Evolutionary conservation across 2,797 vertebrate genomes (phyloP).

Genomic region (Alosa sapidissima): DNA sequence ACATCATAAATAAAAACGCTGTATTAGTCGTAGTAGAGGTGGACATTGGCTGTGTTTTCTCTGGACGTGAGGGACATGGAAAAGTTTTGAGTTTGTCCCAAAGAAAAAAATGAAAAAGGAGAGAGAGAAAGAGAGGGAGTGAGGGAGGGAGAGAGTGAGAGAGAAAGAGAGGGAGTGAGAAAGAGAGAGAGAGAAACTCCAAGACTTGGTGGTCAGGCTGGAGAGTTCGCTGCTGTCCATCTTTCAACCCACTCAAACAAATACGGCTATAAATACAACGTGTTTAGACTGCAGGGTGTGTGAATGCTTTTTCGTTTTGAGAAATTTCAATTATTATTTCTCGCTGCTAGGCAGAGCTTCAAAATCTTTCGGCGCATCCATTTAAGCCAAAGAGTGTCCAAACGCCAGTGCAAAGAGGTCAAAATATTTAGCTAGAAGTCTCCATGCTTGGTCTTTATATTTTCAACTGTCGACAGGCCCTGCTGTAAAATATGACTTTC

Average conservation of each 20-base stretch:
- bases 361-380: neutral
- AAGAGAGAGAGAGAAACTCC: constrained; percentile 1
- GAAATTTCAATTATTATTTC: constrained; percentile 23
- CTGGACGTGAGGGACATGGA: constrained; percentile 31
- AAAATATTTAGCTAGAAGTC: constrained; percentile 1
- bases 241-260: constrained; percentile 43
- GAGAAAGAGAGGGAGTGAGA: neutral
- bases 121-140: neutral
- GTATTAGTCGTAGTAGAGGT: constrained; percentile 33
- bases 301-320: neutral
- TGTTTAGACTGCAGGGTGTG: constrained; percentile 20
- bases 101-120: neutral
- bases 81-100: constrained; percentile 27
- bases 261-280: constrained; percentile 31
- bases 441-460: neutral
- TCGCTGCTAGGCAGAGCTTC: neutral
- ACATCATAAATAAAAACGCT: constrained; percentile 42
- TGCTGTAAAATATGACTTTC: constrained; percentile 10
- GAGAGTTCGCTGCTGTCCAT: constrained; percentile 16
- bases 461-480: neutral
- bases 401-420: neutral
- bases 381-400: constrained; percentile 7
- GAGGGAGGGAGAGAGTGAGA: neutral
- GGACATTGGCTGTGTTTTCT: constrained; percentile 24
- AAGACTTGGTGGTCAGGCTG: constrained; percentile 18